Percentiles rank a stretch among this genome's conserved stretches.
These are phyloP conservation scores for Sphecodes monilicornis DNA, from an alignment of 2,888 invertebrate species.

Conservation along the genomic window DNA sequence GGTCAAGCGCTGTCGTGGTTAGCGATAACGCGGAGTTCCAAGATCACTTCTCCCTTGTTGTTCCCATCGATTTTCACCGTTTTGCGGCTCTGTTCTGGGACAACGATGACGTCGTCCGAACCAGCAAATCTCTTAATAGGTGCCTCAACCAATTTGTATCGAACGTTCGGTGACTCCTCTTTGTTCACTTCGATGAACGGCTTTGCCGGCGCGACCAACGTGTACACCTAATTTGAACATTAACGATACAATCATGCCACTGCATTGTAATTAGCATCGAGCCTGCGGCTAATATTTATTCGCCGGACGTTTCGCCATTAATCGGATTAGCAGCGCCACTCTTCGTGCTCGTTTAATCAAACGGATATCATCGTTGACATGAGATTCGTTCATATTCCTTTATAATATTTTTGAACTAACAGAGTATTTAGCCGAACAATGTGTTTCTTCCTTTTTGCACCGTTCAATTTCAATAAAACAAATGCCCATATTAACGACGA, in stretches of 20 bases:
- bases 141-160: conserved; percentile 72
- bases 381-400: neutral
- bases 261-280: neutral
- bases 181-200: conserved; percentile 67
- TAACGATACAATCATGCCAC: conserved; percentile 20
- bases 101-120: conserved; percentile 69
- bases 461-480: neutral
- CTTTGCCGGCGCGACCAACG: conserved; percentile 63
- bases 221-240: conserved; percentile 58
- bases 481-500: neutral
- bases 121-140: conserved; percentile 64
- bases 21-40: conserved; percentile 80
- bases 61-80: conserved; percentile 72
- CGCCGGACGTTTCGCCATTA: conserved; percentile 30
- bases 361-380: neutral
- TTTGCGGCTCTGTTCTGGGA: conserved; percentile 72
- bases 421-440: neutral
- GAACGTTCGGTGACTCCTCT: conserved; percentile 69
- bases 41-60: conserved; percentile 78
- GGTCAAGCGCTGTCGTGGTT: conserved; percentile 71
- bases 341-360: conserved; percentile 22
- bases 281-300: conserved; percentile 22
- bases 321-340: conserved; percentile 22
- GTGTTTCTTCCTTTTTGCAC: neutral
- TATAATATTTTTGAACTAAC: neutral